These are phyloP conservation scores for Torymus aiolomorphi DNA, from an alignment of 2,888 invertebrate species.

Conservation along the genomic window DNA sequence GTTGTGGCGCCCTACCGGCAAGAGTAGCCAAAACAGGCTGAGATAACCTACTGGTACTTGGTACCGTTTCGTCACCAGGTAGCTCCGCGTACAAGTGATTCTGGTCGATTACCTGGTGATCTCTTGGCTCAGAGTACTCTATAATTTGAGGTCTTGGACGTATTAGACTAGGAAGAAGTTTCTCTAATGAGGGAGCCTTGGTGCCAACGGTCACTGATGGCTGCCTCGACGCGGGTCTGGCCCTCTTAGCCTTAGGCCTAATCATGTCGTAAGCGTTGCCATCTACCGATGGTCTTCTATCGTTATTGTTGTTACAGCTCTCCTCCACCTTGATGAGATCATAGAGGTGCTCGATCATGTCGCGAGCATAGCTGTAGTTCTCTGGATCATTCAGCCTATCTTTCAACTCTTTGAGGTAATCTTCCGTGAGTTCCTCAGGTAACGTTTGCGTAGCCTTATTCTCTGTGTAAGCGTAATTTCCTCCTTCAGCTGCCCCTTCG, in stretches of 20 bases:
- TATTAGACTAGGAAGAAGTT: conserved; percentile 76
- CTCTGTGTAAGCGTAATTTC: conserved; percentile 74
- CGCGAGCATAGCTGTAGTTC: conserved; percentile 84
- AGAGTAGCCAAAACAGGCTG: conserved; percentile 67
- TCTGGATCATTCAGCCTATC: conserved; percentile 84
- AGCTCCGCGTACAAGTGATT: conserved; percentile 82
- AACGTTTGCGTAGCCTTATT: conserved; percentile 84
- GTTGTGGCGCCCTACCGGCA: conserved; percentile 68
- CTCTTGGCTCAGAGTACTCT: conserved; percentile 77
- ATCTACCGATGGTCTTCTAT: conserved; percentile 61
- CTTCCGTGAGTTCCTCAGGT: conserved; percentile 85
- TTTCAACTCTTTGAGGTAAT: conserved; percentile 82
- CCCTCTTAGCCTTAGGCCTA: conserved; percentile 72
- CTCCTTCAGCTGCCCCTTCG: conserved; percentile 71
- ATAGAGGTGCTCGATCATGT: conserved; percentile 86
- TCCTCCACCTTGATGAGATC: conserved; percentile 85
- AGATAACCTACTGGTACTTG: conserved; percentile 73
- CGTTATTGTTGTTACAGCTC: conserved; percentile 79
- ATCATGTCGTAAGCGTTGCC: conserved; percentile 81
- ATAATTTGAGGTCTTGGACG: conserved; percentile 69
- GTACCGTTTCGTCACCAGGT: conserved; percentile 76
- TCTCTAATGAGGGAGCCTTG: conserved; percentile 79
- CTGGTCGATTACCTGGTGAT: conserved; percentile 69
- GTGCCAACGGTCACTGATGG: conserved; percentile 79
- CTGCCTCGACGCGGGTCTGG: conserved; percentile 70